Percentiles rank a stretch among this genome's conserved stretches.
These are phyloP conservation scores for Nebria ingens DNA, from an alignment of 1,140 invertebrate species.

Conservation along the genomic window DNA sequence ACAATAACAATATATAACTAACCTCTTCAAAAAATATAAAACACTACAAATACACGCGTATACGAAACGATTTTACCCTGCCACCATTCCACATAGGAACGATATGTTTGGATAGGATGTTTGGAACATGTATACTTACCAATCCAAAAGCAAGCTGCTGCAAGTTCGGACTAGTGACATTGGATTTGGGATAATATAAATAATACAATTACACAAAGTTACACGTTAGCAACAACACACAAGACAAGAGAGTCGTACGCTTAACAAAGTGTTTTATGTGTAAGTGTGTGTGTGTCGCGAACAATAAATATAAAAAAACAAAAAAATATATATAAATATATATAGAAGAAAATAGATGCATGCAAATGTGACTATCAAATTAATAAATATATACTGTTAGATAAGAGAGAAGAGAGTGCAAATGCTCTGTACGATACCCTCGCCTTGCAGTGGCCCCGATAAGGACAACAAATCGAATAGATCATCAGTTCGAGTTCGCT, in stretches of 20 bases:
- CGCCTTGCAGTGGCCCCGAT: conserved; percentile 25
- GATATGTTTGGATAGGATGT: too few species aligned
- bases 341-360: conserved; percentile 17
- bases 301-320: conserved; percentile 18
- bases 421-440: conserved; percentile 26
- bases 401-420: conserved; percentile 25
- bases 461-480: conserved; percentile 2
- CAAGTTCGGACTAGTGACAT: too few species aligned
- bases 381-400: conserved; percentile 15
- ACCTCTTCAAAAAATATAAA: not conserved
- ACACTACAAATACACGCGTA: not conserved
- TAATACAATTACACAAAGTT: too few species aligned
- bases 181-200: too few species aligned
- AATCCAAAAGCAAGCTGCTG: too few species aligned
- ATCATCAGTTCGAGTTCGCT: not conserved
- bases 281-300: conserved; percentile 16
- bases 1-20: not conserved
- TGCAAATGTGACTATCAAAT: conserved; percentile 12
- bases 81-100: too few species aligned
- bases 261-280: not conserved
- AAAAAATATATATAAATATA: conserved; percentile 21
- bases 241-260: not conserved
- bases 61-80: too few species aligned
- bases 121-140: not conserved
- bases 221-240: not conserved